Evolutionary conservation across 2,888 invertebrate species (phyloP).

Genomic region (Ischnus inquisitorius): DNA sequence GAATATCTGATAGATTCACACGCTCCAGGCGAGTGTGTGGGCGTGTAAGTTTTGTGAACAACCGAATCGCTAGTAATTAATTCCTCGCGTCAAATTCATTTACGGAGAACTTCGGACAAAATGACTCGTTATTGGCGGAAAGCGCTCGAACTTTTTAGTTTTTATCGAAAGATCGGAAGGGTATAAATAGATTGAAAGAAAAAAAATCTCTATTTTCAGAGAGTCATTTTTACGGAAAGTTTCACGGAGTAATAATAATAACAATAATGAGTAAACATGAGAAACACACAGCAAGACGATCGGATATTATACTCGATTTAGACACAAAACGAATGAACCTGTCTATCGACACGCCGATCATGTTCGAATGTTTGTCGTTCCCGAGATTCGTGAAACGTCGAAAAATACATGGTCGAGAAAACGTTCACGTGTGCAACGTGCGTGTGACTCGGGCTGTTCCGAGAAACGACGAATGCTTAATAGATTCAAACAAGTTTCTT

Average conservation of each 20-base stretch:
- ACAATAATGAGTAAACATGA: too few relatives aligned
- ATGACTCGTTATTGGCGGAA: too few relatives aligned
- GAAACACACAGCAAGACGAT: too few relatives aligned
- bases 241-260: too few relatives aligned
- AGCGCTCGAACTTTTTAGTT: too few relatives aligned
- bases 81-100: slow-evolving; percentile 7
- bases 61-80: slow-evolving; percentile 9
- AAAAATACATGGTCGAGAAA: slow-evolving; percentile 19
- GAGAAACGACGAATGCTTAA: slow-evolving; percentile 56
- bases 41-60: not conserved
- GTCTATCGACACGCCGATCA: not conserved
- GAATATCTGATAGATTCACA: slow-evolving; percentile 30
- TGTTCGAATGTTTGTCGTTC: slow-evolving; percentile 35
- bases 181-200: too few relatives aligned
- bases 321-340: too few relatives aligned
- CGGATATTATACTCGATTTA: too few relatives aligned
- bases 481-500: slow-evolving; percentile 53
- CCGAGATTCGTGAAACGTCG: not conserved
- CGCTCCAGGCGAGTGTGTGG: not conserved
- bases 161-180: too few relatives aligned
- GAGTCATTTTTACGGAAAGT: too few relatives aligned
- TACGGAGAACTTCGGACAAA: too few relatives aligned
- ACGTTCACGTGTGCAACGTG: slow-evolving; percentile 14
- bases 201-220: too few relatives aligned
- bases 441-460: slow-evolving; percentile 31